A percentile compares a stretch with the other conserved stretches of the same genome.
phyloP scores from a whole-genome alignment of 30 jellyfish, hydroid and myxozoan genomes.

The Mastigias papua region DNA sequence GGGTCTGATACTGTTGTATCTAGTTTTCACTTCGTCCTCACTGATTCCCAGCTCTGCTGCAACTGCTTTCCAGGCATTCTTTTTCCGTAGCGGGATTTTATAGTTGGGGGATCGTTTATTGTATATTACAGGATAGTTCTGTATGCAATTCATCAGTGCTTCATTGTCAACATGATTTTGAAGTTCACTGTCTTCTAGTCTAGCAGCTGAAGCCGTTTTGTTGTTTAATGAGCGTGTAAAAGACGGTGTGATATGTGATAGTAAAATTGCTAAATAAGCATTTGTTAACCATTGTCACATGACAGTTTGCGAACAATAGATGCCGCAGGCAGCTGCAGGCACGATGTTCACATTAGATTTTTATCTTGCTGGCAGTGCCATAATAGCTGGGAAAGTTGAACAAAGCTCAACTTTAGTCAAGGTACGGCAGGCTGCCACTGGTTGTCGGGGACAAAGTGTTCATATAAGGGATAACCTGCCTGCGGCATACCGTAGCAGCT shows the following conservation, averaged over 20 bases:
- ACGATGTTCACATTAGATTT: not conserved
- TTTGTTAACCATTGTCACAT: not conserved
- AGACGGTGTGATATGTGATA: not conserved
- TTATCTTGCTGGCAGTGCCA: not conserved
- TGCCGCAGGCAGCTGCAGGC: not conserved
- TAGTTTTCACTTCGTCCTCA: conserved; percentile 24
- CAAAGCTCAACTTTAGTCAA: not conserved
- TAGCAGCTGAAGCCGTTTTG: not conserved
- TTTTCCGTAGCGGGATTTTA: not conserved
- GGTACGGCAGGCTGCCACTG: not conserved
- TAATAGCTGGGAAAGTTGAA: not conserved
- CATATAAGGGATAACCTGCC: not conserved
- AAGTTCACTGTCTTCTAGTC: not conserved
- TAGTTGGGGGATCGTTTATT: conserved; percentile 3
- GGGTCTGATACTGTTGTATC: conserved; percentile 40
- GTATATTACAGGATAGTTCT: conserved; percentile 13
- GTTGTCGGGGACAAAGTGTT: not conserved
- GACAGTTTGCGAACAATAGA: not conserved
- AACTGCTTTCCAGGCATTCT: conserved; percentile 21
- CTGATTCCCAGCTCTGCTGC: not conserved
- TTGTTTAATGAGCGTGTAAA: not conserved
- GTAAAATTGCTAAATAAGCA: not conserved
- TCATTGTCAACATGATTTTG: conserved; percentile 8
- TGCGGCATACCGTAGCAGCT: not conserved
- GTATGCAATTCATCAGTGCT: conserved; percentile 19